These are phyloP conservation scores for Copsychus sechellarum DNA, from an alignment of 2,113 vertebrate species.

Conservation along the genomic window DNA sequence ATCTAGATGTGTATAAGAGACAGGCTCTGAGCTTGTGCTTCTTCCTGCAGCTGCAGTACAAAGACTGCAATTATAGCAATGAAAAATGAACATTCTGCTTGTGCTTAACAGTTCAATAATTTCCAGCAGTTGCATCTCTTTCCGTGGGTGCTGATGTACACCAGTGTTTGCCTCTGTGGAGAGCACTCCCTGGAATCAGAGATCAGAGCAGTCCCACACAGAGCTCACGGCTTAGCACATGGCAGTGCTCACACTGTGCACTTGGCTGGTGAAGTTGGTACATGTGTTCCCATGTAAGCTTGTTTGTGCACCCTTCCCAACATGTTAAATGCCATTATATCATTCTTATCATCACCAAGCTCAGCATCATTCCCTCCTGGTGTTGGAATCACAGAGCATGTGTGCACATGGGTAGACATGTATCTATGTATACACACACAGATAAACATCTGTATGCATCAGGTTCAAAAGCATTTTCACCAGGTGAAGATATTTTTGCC, in stretches of 20 bases:
- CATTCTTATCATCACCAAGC: not conserved
- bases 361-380: not conserved
- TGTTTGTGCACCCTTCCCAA: not conserved
- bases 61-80: not conserved
- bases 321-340: not conserved
- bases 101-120: not conserved
- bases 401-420: not conserved
- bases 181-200: not conserved
- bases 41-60: not conserved
- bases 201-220: not conserved
- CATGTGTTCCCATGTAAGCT: not conserved
- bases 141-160: not conserved
- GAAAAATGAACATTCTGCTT: not conserved
- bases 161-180: not conserved
- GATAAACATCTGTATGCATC: not conserved
- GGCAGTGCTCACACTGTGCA: not conserved
- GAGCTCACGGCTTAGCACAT: not conserved
- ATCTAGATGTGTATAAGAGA: too few relatives aligned
- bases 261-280: not conserved
- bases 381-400: not conserved
- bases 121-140: not conserved
- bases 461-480: not conserved
- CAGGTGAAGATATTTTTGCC: conserved; percentile 8
- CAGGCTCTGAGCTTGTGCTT: too few relatives aligned
- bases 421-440: not conserved